Base-by-base conservation (phyloP, 1,140 invertebrate genomes). In the Aplysia californica region DNA sequence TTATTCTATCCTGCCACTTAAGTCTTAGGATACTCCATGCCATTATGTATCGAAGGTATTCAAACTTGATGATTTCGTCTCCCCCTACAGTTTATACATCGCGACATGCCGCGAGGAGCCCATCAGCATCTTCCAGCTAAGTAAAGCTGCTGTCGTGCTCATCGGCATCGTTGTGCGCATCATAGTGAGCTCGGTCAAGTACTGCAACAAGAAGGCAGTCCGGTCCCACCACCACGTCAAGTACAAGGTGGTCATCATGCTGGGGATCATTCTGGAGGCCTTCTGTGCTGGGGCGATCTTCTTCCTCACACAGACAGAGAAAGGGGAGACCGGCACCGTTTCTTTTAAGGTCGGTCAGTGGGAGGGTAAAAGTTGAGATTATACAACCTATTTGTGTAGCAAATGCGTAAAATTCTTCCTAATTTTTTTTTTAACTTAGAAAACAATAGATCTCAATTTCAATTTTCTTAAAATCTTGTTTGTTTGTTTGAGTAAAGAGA, bases 51-150 rank as follows among this genome's bases (percentile, higher is more conserved):
- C 44, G 44, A 10, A 50, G 44, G 44, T 50, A n/a, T n/a, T n/a
- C n/a, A n/a, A n/a, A n/a, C n/a, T n/a, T n/a, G n/a, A n/a, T n/a
- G n/a, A n/a, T n/a, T n/a, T n/a, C n/a, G n/a, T n/a, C n/a, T n/a
- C n/a, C n/a, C 10, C 44, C 5, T 61, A 61, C 35, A 72, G 70
- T 26, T 61, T 72, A 26, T 61, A 61, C 36, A 21, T 72, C 55
- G 36, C 82, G 18, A 41, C 80, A 0, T 87, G 86, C 70, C 80
- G 85, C 10, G 86, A 87, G 65, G 85, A 85, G 56, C 83, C 83
- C 0, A 85, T 86, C 58, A 87, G 85, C 29, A 33, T 85, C 66
- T 84, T 86, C 68, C 85, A 87, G 77, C 76, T 86, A 5, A 77
- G 80, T 18, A 86, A 86, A 58, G 85, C 86, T 5, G 73, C 75